Evolutionary conservation across 2,113 vertebrate genomes (phyloP), one percentile per base, ranked within the genome.

Genomic region (Oreotragus oreotragus): DNA sequence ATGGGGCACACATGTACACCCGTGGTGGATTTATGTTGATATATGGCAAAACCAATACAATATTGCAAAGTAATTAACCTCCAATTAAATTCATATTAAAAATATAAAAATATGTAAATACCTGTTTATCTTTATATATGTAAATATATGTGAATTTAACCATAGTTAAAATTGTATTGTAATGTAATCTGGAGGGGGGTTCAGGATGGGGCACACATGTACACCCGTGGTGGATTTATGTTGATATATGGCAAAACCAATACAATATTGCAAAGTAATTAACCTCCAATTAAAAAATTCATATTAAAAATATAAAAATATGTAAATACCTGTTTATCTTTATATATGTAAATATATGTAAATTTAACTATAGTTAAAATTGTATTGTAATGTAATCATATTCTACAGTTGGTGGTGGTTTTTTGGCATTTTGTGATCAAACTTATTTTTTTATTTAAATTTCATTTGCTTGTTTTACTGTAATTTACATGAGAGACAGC

Each of bases 401-500:
- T 57, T 88, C 36, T 77, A 47, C 17, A 49, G 11, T 90, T 76
- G 70, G 70, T 76, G 43, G 36, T 43, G 70, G 21, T 43, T 76
- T 43, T 76, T 73, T 88, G 97, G 84, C 86, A 62, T 98, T 99
- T 98, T 98, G 98, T 98, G 98, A 98, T 98, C 98, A 99, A 99
- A 99, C 99, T 99, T 99, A 99, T 99, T 99, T 98, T 98, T 70
- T 98, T 97, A 97, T 98, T 99, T 99, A 99, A 98, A 99, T 98
- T 98, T 98, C 98, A 98, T 98, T 97, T 98, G 98, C 99, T 99
- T 97, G 98, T 99, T 97, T 98, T 98, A 99, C 99, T 98, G 98
- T 97, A 98, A 97, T 99, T 98, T 97, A 98, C 97, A 98, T 96
- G 98, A 98, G 98, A 99, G 98, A 99, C 95, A 98, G 99, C 98